Conservation (phyloP, 2,888 invertebrate genomes). For the Chaitophorus viminalis region DNA sequence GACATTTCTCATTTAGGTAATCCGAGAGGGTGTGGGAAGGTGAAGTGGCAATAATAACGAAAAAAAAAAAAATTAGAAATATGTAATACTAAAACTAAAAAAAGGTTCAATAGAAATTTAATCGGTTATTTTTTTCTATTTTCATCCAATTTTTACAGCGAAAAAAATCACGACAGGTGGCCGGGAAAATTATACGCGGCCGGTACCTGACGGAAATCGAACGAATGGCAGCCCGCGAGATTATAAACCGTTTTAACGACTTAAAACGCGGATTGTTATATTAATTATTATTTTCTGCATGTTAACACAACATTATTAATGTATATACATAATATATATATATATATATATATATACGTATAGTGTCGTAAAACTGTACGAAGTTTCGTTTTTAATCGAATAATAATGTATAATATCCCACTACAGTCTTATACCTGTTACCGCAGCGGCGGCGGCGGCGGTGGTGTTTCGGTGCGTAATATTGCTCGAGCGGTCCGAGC, state of each 20-base stretch:
- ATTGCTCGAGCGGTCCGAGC: no score
- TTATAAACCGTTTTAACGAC: neutral
- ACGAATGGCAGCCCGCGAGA: neutral
- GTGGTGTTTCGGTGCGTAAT: no score
- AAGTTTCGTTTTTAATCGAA: neutral
- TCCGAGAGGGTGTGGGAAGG: no score
- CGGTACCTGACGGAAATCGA: constrained; percentile 1
- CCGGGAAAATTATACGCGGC: neutral
- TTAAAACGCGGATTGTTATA: neutral
- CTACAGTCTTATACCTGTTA: no score
- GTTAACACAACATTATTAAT: neutral
- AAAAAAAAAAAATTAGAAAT: no score
- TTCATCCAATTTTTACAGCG: neutral
- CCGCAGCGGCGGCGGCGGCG: no score
- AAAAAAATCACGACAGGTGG: neutral
- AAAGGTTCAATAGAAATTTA: neutral
- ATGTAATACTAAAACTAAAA: no score
- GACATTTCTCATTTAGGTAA: no score
- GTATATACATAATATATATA: no score
- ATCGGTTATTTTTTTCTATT: neutral
- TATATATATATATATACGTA: no score
- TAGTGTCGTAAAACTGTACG: neutral
- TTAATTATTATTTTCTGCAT: neutral
- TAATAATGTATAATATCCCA: neutral
- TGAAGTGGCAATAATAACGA: no score